Conservation (phyloP, 2,113 vertebrate species). For the Gambusia holbrooki region DNA sequence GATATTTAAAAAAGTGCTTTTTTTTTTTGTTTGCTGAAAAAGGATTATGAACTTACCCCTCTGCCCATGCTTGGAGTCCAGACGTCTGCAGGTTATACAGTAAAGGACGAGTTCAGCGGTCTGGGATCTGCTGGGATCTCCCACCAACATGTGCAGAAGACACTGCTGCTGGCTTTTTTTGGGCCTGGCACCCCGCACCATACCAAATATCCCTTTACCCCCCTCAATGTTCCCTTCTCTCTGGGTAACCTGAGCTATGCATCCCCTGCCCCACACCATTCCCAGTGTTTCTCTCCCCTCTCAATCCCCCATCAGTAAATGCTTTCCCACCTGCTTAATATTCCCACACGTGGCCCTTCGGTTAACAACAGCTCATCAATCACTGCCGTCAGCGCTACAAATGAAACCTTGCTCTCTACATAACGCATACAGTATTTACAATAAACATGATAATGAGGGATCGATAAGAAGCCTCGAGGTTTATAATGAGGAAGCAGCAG, state of each 20-base stretch:
- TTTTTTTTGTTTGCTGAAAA: not conserved
- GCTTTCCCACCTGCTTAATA: constrained; percentile 53
- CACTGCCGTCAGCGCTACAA: constrained; percentile 44
- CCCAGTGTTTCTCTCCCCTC: constrained; percentile 14
- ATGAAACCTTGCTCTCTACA: constrained; percentile 19
- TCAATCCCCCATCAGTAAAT: not conserved
- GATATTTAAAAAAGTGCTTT: not conserved
- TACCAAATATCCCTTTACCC: constrained; percentile 28
- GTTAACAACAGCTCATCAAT: constrained; percentile 54
- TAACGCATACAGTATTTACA: constrained; percentile 36
- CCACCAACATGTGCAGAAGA: constrained; percentile 54
- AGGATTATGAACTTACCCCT: constrained; percentile 73
- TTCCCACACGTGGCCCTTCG: constrained; percentile 7
- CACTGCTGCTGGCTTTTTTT: constrained; percentile 71
- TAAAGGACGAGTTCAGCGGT: constrained; percentile 30
- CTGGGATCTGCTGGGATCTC: constrained; percentile 28
- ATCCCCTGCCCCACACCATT: not conserved
- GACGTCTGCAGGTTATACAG: constrained; percentile 41
- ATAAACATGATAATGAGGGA: constrained; percentile 31
- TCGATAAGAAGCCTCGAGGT: not conserved
- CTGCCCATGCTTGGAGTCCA: constrained; percentile 71
- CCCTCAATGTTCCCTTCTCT: constrained; percentile 29
- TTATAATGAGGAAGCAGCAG: not conserved
- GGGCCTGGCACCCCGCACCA: constrained; percentile 52
- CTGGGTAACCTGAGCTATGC: constrained; percentile 66